Conservation (phyloP, 2,113 vertebrate species). For the Rynchops niger region DNA sequence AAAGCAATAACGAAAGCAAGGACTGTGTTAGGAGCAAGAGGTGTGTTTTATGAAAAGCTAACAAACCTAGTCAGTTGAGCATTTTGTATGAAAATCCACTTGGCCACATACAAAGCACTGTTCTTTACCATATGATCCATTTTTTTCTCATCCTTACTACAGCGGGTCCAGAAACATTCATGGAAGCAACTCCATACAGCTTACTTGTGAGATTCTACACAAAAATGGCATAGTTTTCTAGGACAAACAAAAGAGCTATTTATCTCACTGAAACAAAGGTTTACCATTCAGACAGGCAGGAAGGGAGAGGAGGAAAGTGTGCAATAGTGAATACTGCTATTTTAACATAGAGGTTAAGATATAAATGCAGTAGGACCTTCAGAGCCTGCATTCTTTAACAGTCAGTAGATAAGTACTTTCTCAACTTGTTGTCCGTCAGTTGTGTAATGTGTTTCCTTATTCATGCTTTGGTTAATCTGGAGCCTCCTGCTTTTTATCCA, state of each 20-base stretch:
- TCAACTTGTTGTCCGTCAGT: constrained; percentile 9
- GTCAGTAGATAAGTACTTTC: not conserved
- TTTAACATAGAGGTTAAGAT: not conserved
- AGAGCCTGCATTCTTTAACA: not conserved
- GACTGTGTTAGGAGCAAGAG: not conserved
- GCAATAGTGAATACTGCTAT: not conserved
- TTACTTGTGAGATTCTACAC: not conserved
- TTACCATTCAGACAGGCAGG: not conserved
- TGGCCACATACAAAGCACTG: not conserved
- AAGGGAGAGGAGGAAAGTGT: not conserved
- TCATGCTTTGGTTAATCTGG: not conserved
- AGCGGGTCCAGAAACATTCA: not conserved
- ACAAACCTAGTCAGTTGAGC: not conserved
- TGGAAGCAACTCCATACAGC: not conserved
- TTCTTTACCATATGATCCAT: not conserved
- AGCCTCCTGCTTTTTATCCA: not conserved
- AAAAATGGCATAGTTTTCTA: not conserved
- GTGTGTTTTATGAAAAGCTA: not conserved
- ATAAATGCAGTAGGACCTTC: not conserved
- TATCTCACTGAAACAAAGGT: not conserved
- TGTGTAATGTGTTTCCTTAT: not conserved
- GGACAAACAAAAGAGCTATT: not conserved
- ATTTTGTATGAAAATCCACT: not conserved
- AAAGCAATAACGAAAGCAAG: not conserved
- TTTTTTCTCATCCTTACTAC: not conserved